phyloP scores from a whole-genome alignment of 2,113 vertebrate species.

The Sitta europaea region DNA sequence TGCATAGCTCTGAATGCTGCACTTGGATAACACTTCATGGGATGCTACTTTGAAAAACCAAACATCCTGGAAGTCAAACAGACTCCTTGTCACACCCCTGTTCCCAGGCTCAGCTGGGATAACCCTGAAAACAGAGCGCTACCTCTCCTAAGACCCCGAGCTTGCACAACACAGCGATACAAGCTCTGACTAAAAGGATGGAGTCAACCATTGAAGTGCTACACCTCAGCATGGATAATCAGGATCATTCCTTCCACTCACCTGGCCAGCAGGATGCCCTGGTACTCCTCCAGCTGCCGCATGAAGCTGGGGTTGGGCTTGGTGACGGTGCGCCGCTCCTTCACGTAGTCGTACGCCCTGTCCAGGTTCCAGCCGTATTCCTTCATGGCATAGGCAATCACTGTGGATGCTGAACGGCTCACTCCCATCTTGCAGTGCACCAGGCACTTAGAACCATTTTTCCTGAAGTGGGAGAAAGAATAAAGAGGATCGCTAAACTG shows the following conservation, averaged over 20 bases:
- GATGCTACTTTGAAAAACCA: slow-evolving; percentile 45
- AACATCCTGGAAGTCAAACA: neutral
- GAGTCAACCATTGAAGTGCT: neutral
- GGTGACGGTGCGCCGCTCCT: slow-evolving; percentile 88
- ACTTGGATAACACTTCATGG: slow-evolving; percentile 11
- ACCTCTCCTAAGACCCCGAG: neutral
- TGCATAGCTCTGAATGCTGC: slow-evolving; percentile 22
- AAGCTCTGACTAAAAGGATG: neutral
- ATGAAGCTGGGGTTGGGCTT: slow-evolving; percentile 98
- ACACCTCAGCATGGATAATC: fast-evolving
- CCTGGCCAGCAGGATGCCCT: slow-evolving; percentile 97
- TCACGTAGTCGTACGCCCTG: slow-evolving; percentile 90
- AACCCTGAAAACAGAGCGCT: neutral
- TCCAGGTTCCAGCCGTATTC: slow-evolving; percentile 97
- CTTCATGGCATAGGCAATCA: slow-evolving; percentile 98
- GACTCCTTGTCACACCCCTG: neutral
- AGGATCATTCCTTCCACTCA: slow-evolving; percentile 10
- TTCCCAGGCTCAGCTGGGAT: neutral
- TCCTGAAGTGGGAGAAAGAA: slow-evolving; percentile 68
- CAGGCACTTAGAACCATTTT: slow-evolving; percentile 93
- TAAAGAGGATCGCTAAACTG: neutral
- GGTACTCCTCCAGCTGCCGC: slow-evolving; percentile 97
- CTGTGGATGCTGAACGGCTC: slow-evolving; percentile 94
- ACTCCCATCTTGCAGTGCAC: slow-evolving; percentile 99
- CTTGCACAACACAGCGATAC: fast-evolving